Conservation (phyloP, 1,140 invertebrate genomes). For the Wiebesia pumilae region DNA sequence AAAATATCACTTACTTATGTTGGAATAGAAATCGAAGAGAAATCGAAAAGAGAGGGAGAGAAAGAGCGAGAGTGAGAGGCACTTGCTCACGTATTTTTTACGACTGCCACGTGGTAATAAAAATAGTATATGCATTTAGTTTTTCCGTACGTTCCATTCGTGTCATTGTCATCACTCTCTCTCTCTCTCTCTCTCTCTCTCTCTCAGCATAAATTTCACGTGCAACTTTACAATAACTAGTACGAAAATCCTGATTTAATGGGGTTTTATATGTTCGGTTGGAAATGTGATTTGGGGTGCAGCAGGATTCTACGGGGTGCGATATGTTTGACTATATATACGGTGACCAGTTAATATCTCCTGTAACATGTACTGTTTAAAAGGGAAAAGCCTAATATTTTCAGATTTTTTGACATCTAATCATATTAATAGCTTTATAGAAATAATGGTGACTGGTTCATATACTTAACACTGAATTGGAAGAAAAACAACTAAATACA, state of each 20-base stretch:
- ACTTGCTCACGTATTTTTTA: slow-evolving; percentile 50
- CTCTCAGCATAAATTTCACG: slow-evolving; percentile 54
- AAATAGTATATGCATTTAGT: not conserved
- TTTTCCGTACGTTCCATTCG: not conserved
- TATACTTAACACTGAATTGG: too few relatives aligned
- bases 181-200: slow-evolving; percentile 5
- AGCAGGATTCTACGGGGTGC: not conserved
- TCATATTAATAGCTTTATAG: not conserved
- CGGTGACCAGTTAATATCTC: not conserved
- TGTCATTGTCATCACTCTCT: not conserved
- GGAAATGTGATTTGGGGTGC: slow-evolving; percentile 58
- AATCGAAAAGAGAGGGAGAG: not conserved
- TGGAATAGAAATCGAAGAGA: not conserved
- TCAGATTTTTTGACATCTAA: not conserved
- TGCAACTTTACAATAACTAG: slow-evolving; percentile 57
- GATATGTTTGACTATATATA: not conserved
- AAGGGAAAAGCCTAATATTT: not conserved
- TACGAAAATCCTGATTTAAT: slow-evolving; percentile 58
- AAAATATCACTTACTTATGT: not conserved
- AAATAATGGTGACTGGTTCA: not conserved
- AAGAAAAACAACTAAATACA: too few relatives aligned
- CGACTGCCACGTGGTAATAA: not conserved
- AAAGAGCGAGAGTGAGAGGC: slow-evolving; percentile 9
- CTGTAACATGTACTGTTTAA: not conserved
- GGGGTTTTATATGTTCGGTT: slow-evolving; percentile 56